These are phyloP conservation scores for Cephus pygmeus DNA, from an alignment of 2,888 invertebrate genomes.

Conservation along the genomic window DNA sequence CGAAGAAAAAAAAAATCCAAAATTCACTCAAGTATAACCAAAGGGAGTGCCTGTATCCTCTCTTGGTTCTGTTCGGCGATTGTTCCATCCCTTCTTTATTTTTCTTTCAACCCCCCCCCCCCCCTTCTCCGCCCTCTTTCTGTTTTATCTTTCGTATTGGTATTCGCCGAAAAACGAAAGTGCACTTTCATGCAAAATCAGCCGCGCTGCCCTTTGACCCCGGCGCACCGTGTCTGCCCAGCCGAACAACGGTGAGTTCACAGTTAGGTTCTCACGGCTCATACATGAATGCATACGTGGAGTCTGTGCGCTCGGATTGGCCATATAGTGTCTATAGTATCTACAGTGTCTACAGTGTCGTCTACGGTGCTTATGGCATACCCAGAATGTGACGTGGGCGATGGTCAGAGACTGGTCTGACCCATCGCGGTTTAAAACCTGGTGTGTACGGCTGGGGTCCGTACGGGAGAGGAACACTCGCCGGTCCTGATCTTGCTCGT, in stretches of 20 bases:
- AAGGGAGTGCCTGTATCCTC: not conserved
- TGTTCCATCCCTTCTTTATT: constrained; percentile 20
- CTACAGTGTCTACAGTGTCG: no score
- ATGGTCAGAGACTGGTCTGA: constrained; percentile 16
- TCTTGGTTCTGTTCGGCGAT: not conserved
- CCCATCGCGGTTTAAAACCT: not conserved
- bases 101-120: constrained; percentile 14
- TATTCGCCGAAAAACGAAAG: constrained; percentile 35
- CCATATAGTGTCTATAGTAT: not conserved
- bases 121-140: not conserved
- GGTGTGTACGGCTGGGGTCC: no score
- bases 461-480: no score
- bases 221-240: constrained; percentile 21
- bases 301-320: constrained; percentile 16
- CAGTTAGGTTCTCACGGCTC: constrained; percentile 64
- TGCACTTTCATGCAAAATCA: constrained; percentile 48
- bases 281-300: constrained; percentile 52
- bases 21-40: no score
- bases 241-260: constrained; percentile 54
- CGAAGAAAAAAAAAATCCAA: not conserved
- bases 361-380: no score
- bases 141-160: constrained; percentile 23
- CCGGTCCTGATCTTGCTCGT: no score
- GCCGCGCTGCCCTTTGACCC: constrained; percentile 56
- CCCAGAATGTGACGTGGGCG: constrained; percentile 31